phyloP scores from a whole-genome alignment of 2,113 vertebrate genomes.

The Fulica atra region DNA sequence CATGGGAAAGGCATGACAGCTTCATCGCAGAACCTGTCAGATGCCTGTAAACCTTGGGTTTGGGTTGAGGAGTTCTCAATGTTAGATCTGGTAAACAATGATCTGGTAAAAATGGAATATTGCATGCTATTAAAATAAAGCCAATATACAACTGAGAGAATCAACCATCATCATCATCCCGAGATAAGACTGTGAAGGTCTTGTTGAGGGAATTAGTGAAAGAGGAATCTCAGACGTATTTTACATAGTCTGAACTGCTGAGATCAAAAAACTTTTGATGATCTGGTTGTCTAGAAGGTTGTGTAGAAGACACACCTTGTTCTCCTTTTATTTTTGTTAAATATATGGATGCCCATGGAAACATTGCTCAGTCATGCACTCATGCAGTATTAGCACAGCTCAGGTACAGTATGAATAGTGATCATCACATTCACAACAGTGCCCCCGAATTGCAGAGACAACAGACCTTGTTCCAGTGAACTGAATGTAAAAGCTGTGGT shows the following conservation, averaged over 20 bases:
- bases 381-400: background rate
- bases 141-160: background rate
- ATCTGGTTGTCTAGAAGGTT: background rate
- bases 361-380: background rate
- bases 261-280: background rate
- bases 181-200: background rate
- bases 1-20: background rate
- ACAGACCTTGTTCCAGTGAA: background rate
- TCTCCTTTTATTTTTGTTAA: background rate
- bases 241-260: background rate
- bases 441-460: background rate
- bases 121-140: background rate
- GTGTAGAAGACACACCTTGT: background rate
- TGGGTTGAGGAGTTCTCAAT: background rate
- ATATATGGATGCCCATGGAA: background rate
- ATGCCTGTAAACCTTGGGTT: background rate
- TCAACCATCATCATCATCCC: background rate
- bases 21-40: background rate
- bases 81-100: background rate
- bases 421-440: background rate
- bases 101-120: background rate
- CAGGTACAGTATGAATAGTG: background rate
- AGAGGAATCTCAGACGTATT: background rate
- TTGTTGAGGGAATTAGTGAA: background rate
- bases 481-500: background rate